Evolutionary conservation across 2,113 vertebrate species (phyloP).

Genomic region (Raphicerus campestris): DNA sequence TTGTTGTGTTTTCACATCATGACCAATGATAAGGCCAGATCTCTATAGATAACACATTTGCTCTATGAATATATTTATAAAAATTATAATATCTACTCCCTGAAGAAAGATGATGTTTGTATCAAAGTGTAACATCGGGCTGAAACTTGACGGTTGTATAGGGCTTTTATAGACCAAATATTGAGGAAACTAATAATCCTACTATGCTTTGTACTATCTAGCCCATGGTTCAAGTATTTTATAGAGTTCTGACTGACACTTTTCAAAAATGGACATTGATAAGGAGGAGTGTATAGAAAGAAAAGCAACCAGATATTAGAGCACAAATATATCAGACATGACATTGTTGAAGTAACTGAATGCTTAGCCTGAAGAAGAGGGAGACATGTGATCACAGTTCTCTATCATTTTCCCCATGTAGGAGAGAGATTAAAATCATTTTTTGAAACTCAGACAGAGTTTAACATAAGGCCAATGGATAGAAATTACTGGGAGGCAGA

Average conservation of each 20-base stretch:
- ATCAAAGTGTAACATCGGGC: not conserved
- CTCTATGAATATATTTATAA: not conserved
- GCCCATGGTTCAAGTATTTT: not conserved
- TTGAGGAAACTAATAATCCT: not conserved
- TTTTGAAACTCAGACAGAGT: not conserved
- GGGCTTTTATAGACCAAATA: not conserved
- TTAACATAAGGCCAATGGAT: not conserved
- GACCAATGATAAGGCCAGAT: not conserved
- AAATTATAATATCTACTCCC: not conserved
- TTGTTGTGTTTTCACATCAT: not conserved
- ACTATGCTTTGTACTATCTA: not conserved
- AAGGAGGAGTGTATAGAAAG: not conserved
- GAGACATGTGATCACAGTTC: not conserved
- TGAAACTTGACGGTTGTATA: not conserved
- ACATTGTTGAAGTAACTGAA: not conserved
- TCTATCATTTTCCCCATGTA: not conserved
- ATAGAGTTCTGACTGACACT: not conserved
- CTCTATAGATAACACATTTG: not conserved
- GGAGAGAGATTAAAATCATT: not conserved
- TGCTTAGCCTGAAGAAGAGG: not conserved
- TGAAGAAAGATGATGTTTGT: not conserved
- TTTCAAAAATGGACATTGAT: constrained; percentile 3
- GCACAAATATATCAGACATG: not conserved
- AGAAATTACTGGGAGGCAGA: not conserved
- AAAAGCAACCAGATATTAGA: not conserved